Conservation (phyloP, 2,797 vertebrate genomes). For the Phrynocephalus vlangalii region DNA sequence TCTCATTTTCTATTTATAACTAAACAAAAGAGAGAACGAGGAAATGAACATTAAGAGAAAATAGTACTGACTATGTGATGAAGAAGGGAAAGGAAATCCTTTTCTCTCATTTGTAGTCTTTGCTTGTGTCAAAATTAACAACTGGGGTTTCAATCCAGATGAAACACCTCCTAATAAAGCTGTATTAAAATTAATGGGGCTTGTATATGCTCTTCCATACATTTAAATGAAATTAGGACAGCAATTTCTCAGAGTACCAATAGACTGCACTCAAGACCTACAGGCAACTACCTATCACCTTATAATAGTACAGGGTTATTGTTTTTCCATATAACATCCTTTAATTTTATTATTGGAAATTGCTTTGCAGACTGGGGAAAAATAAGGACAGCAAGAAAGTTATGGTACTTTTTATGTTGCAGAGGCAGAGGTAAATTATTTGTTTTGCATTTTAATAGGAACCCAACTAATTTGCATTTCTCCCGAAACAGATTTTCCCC, state of each 20-base stretch:
- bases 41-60: background rate
- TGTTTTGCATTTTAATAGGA: background rate
- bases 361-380: constrained; percentile 4
- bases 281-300: background rate
- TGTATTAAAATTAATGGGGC: background rate
- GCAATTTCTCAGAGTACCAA: background rate
- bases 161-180: background rate
- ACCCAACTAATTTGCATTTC: background rate
- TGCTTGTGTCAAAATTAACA: background rate
- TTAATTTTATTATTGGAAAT: background rate
- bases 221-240: background rate
- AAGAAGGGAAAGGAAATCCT: background rate
- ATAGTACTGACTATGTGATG: background rate
- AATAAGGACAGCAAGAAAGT: background rate
- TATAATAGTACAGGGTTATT: background rate
- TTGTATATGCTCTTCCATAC: background rate
- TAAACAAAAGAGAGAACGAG: background rate
- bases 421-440: background rate
- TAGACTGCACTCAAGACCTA: background rate
- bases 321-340: background rate
- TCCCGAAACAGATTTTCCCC: background rate
- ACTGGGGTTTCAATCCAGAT: background rate
- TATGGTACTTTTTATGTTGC: background rate
- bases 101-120: constrained; percentile 1
- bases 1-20: background rate